Conservation (phyloP, 1,140 invertebrate species). For the Rhizoglyphus robini region DNA sequence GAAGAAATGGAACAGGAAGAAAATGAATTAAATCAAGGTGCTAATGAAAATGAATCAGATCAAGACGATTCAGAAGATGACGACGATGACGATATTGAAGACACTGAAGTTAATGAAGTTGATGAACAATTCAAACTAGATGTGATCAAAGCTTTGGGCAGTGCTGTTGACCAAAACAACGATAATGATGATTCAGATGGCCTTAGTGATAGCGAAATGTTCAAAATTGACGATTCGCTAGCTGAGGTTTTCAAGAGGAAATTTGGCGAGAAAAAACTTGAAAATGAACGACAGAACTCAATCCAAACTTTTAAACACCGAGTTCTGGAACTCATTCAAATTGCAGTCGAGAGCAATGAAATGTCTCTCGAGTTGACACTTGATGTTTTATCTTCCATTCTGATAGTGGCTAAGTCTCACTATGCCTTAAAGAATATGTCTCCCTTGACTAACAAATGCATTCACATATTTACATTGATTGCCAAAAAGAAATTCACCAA, state of each 20-base stretch:
- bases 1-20: constrained; percentile 19
- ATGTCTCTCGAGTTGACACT: not conserved
- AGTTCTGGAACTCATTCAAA: constrained; percentile 13
- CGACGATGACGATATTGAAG: constrained; percentile 13
- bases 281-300: not conserved
- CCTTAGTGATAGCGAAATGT: constrained; percentile 20
- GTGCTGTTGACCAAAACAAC: constrained; percentile 8
- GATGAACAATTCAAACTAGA: constrained; percentile 18
- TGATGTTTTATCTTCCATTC: not conserved
- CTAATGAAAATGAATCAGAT: not conserved
- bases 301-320: constrained; percentile 3
- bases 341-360: not conserved
- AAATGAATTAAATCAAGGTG: constrained; percentile 4
- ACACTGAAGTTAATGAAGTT: not conserved
- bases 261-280: constrained; percentile 19
- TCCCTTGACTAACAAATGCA: not conserved
- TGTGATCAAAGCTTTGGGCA: constrained; percentile 18
- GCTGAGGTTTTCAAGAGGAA: constrained; percentile 20
- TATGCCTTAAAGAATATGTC: not conserved
- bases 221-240: constrained; percentile 20
- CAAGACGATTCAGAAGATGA: constrained; percentile 10
- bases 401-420: not conserved
- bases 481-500: not conserved
- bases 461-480: not conserved
- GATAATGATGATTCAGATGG: constrained; percentile 17